phyloP scores from a whole-genome alignment of 1,140 invertebrate species.

The Adoxophyes honmai region DNA sequence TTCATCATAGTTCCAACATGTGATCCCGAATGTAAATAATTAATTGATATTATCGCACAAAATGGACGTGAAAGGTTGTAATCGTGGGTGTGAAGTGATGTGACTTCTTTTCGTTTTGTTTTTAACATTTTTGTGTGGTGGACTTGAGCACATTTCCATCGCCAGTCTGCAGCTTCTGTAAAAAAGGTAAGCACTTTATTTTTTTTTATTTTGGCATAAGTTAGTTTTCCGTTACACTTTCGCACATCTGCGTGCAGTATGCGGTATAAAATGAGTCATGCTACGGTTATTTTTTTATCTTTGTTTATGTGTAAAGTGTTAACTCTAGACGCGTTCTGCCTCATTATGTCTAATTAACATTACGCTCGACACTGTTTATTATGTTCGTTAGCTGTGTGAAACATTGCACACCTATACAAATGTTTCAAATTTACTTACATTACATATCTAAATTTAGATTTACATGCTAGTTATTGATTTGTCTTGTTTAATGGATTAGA shows the following conservation, averaged over 20 bases:
- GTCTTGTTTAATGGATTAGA: too few species aligned
- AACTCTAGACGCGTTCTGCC: not conserved
- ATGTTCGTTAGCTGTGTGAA: too few species aligned
- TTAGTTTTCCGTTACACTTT: slow-evolving; percentile 9
- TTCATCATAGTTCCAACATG: slow-evolving; percentile 38
- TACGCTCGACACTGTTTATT: too few species aligned
- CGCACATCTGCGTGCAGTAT: slow-evolving; percentile 8
- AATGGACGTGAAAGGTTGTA: slow-evolving; percentile 59
- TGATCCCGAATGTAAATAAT: slow-evolving; percentile 66
- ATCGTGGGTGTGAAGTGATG: slow-evolving; percentile 53
- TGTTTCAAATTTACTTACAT: too few species aligned
- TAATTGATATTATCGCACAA: slow-evolving; percentile 53
- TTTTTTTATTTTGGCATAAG: not conserved
- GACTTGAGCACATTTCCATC: slow-evolving; percentile 17
- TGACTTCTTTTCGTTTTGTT: slow-evolving; percentile 41
- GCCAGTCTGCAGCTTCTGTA: slow-evolving; percentile 5
- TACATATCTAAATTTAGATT: too few species aligned
- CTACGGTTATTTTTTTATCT: not conserved
- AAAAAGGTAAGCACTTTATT: slow-evolving; percentile 13
- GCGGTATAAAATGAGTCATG: slow-evolving; percentile 1
- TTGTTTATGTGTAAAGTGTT: slow-evolving; percentile 1
- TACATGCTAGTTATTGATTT: too few species aligned
- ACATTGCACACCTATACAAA: too few species aligned
- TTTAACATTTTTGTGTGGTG: slow-evolving; percentile 28
- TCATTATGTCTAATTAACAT: not conserved